Percentiles rank a stretch among this genome's conserved stretches.
Evolutionary conservation across 2,888 invertebrate genomes (phyloP).

Genomic region (Brachyopa scutellaris): DNA sequence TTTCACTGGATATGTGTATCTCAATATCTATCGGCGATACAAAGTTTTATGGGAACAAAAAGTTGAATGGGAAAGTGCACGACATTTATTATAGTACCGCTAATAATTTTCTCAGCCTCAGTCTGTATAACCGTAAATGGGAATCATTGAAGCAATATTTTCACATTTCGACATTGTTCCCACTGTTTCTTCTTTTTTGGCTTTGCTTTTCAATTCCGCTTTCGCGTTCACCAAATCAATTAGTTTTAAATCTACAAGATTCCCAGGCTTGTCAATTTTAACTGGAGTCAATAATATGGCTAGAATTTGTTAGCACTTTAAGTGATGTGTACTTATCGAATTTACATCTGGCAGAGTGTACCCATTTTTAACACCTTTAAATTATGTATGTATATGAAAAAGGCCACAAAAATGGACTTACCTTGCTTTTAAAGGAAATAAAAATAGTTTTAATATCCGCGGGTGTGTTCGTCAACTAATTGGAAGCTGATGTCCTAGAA

Average conservation of each 20-base stretch:
- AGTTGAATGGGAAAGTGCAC: slow-evolving; percentile 33
- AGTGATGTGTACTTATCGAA: too few relatives aligned
- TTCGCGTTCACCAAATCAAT: neutral
- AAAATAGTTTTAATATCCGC: too few relatives aligned
- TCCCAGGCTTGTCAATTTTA: too few relatives aligned
- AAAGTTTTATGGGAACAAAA: neutral
- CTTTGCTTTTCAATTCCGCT: neutral
- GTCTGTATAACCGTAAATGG: slow-evolving; percentile 23
- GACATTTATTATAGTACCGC: slow-evolving; percentile 27
- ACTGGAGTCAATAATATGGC: neutral
- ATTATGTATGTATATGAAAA: too few relatives aligned
- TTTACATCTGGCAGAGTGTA: too few relatives aligned
- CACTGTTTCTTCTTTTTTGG: neutral
- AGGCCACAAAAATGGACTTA: too few relatives aligned
- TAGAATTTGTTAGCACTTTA: too few relatives aligned
- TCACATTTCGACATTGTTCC: neutral
- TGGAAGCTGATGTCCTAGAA: too few relatives aligned
- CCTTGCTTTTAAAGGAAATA: too few relatives aligned
- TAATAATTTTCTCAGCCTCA: slow-evolving; percentile 14
- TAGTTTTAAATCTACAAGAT: neutral
- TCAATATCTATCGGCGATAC: slow-evolving; percentile 8
- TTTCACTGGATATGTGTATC: neutral
- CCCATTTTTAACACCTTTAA: too few relatives aligned
- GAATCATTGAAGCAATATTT: slow-evolving; percentile 3
- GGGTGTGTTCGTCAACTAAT: too few relatives aligned